These are phyloP conservation scores for Alosa alosa DNA, from an alignment of 2,113 vertebrate genomes.

Conservation along the genomic window DNA sequence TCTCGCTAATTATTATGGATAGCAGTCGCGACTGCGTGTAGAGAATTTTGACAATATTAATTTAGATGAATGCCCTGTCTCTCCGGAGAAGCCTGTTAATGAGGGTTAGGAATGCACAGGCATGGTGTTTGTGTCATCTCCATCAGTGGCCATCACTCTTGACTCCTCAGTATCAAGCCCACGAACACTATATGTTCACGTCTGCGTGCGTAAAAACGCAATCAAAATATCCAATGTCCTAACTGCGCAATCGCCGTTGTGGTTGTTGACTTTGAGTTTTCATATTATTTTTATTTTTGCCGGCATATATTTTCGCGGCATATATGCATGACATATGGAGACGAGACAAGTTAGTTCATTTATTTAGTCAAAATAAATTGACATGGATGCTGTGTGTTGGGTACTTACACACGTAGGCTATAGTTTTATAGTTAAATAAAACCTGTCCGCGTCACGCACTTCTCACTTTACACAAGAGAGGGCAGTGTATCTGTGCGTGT, in stretches of 20 bases:
- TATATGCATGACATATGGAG: background rate
- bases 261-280: background rate
- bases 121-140: constrained; percentile 3
- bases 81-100: constrained; percentile 36
- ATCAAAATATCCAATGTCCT: background rate
- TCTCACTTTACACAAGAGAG: background rate
- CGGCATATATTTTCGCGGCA: background rate
- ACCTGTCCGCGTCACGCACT: background rate
- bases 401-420: background rate
- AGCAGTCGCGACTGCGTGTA: constrained; percentile 34
- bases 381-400: background rate
- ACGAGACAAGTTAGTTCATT: background rate
- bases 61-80: constrained; percentile 43
- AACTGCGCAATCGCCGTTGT: background rate
- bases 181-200: background rate
- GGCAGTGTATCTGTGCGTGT: constrained; percentile 4
- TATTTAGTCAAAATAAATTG: background rate
- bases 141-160: constrained; percentile 1
- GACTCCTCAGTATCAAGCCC: background rate
- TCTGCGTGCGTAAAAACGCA: background rate
- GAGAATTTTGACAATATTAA: constrained; percentile 48
- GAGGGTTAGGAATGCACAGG: constrained; percentile 31
- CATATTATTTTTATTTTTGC: background rate
- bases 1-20: constrained; percentile 46
- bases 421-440: background rate